Evolutionary conservation across 2,888 invertebrate genomes (phyloP).

Genomic region (Clepsis dumicolana): DNA sequence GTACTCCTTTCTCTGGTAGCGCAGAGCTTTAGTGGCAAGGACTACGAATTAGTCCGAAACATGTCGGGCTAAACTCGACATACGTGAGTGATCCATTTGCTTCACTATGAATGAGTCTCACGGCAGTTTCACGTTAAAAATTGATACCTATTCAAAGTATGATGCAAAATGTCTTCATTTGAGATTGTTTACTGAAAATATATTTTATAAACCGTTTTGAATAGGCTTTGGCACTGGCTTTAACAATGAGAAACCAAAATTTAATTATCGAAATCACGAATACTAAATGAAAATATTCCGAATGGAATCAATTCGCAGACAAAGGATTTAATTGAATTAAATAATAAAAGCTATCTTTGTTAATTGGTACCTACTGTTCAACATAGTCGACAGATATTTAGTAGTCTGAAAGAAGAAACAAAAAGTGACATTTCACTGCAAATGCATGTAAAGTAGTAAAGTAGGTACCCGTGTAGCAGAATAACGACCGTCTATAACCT

Average conservation of each 20-base stretch:
- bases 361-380: background rate
- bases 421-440: background rate
- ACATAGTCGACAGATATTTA: background rate
- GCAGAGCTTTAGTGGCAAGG: no score
- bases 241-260: background rate
- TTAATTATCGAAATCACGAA: background rate
- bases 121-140: no score
- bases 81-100: no score
- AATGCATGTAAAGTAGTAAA: slow-evolving; percentile 20
- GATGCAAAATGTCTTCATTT: background rate
- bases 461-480: slow-evolving; percentile 40
- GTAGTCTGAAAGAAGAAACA: slow-evolving; percentile 11
- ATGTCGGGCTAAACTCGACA: no score
- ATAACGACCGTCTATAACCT: slow-evolving; percentile 49
- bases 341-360: background rate
- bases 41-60: no score
- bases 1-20: no score
- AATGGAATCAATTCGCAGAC: background rate
- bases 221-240: background rate
- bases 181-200: background rate
- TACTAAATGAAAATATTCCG: background rate
- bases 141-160: background rate
- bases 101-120: no score
- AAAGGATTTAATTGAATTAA: slow-evolving; percentile 6
- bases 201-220: background rate